Percentiles rank a stretch among this genome's conserved stretches.
Evolutionary conservation across 2,113 vertebrate species (phyloP).

Genomic region (Heterotilapia buettikoferi): DNA sequence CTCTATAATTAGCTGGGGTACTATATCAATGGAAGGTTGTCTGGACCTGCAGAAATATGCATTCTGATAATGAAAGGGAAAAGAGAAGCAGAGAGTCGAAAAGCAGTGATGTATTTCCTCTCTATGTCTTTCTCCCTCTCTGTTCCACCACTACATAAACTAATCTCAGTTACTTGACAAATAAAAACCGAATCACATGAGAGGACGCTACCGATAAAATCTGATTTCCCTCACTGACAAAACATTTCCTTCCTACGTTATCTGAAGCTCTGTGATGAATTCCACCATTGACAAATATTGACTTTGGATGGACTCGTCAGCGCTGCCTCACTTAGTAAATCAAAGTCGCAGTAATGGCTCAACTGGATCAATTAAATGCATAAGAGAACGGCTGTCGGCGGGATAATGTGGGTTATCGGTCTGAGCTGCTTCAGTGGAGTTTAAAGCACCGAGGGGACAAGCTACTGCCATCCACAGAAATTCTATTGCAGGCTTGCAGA

Average conservation of each 20-base stretch:
- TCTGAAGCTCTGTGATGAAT: neutral
- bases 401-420: constrained; percentile 18
- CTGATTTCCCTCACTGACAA: neutral
- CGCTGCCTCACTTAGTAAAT: constrained; percentile 26
- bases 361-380: constrained; percentile 36
- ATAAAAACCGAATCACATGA: neutral
- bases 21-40: constrained; percentile 56
- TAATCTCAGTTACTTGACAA: neutral
- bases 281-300: neutral
- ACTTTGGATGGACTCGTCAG: neutral
- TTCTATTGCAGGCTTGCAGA: neutral
- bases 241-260: neutral
- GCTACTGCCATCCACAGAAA: neutral
- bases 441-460: neutral
- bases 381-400: neutral
- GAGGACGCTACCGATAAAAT: neutral
- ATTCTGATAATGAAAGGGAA: constrained; percentile 43
- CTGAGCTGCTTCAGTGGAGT: neutral
- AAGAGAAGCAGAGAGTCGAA: neutral
- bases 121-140: neutral
- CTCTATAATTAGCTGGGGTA: constrained; percentile 67
- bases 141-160: neutral
- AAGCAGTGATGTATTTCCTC: neutral
- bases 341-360: constrained; percentile 39
- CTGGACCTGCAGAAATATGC: constrained; percentile 57